Base-by-base conservation (phyloP, 53 echinoderm and acorn worm genomes). In the Henricia sp. region DNA sequence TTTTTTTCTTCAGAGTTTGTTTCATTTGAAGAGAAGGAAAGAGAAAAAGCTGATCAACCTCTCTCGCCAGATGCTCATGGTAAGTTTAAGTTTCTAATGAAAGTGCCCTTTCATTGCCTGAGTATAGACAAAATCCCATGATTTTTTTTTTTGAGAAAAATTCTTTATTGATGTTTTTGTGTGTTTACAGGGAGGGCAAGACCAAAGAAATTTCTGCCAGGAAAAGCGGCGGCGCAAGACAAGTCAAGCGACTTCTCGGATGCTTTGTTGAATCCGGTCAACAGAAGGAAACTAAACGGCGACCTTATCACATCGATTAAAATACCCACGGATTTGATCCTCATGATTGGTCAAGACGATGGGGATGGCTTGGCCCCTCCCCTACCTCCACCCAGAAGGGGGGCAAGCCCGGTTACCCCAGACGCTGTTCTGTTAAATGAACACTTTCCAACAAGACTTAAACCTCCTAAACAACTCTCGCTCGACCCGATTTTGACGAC, bases 1-100 rank as follows among this genome's bases (percentile, higher is more conserved):
- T 52, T 67, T n/a, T n/a, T 59, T 43, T 37, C 80, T 77, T 50
- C 77, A 95, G 95, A 95, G 74, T 58, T 95, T 62, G 90, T 95
- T 57, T 84, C 84, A 14, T 95, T 95, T 88, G 95, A 95, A 38
- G 95, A 94, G 41, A 87, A 84, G 35, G 72, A 71, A 9, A 71
- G 50, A 25, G 50, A 62, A 32, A 80, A 44, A 80, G 62, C 16
- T 27, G 80, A 80, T 0, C 0, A 6, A 1, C 19, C 44, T 62
- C 36, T 46, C 12, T 48, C 63, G 6, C 48, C 46, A 43, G 57
- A 41, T 6, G 13, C 41, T 56, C 50, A 40, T 32, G 41, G 24
- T 48, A 16, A 48, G 16, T n/a, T n/a, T n/a, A n/a, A n/a, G n/a
- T n/a, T n/a, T n/a, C n/a, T n/a, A n/a, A n/a, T n/a, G n/a, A n/a